Base-by-base conservation (phyloP, 2,797 vertebrate species). In the Sebastes kiyomatsui region DNA sequence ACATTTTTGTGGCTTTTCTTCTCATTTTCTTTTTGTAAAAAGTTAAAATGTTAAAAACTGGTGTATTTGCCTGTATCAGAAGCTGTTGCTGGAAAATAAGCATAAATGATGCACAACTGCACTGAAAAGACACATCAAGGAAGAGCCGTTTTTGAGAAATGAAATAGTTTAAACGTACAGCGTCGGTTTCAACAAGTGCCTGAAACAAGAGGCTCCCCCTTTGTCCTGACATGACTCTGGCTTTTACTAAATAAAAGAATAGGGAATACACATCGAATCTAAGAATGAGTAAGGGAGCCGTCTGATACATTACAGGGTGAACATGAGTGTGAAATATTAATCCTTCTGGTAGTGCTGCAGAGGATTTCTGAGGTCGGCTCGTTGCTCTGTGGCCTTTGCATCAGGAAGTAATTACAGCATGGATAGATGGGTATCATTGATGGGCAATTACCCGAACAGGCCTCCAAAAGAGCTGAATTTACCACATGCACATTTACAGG, bases 401-500 rank as follows among this genome's bases (percentile, higher is more conserved):
- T 85, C 83, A 81, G 88, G 87, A 92, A 89, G 85, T 94, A 92
- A 93, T 95, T 94, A 95, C 80, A 89, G 82, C 76, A 67, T n/a
- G 60, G 73, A 80, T 84, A 92, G 91, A 95, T 94, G 87, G 84
- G 80, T 90, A 92, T 95, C 93, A 84, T 33, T 89, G 90, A 90
- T 88, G 87, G 56, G 87, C 85, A 93, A 94, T 95, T 92, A 94
- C 72, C 71, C 25, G 9, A 70, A 77, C 81, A 74, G 76, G 88
- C 87, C 88, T 77, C 60, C 85, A 80, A 85, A 91, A 78, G 82
- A 90, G 87, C 82, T 67, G 55, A 82, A 82, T 86, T 77, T 84
- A 88, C 83, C 76, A 83, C 85, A 83, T 75, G 60, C 66, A 72
- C 80, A 87, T 90, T 89, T 80, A 74, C 61, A 88, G 80, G 35